phyloP scores from a whole-genome alignment of 2,888 invertebrate species.

The Geotrupes spiniger region DNA sequence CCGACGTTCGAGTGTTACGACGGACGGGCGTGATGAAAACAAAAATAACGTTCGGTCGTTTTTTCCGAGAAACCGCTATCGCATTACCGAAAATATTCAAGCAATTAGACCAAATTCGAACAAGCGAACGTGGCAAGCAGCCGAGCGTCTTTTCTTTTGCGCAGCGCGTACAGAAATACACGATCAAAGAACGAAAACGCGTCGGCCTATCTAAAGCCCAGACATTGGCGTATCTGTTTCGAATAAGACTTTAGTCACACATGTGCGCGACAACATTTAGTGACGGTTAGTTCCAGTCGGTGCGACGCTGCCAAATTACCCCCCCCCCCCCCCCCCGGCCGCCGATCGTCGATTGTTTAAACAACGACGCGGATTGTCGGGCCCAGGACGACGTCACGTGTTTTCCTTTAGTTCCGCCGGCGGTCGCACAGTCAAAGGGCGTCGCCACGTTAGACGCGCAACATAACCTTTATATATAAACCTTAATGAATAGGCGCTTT shows the following conservation, averaged over 20 bases:
- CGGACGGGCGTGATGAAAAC: too few species aligned
- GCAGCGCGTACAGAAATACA: conserved; percentile 9
- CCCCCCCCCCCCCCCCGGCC: too few species aligned
- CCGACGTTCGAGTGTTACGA: too few species aligned
- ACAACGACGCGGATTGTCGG: conserved; percentile 41
- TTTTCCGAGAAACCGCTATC: too few species aligned
- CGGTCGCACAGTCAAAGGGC: conserved; percentile 42
- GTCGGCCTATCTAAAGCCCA: conserved; percentile 22
- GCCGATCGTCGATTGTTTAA: conserved; percentile 42
- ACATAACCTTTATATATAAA: conserved; percentile 28
- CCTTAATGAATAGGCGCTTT: conserved; percentile 25
- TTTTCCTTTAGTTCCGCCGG: conserved; percentile 47
- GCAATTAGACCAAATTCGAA: too few species aligned
- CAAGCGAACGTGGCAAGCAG: too few species aligned
- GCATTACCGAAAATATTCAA: too few species aligned
- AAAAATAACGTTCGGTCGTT: too few species aligned
- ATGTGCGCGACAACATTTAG: conserved; percentile 37
- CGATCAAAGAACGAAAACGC: conserved; percentile 22
- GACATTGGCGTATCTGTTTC: conserved; percentile 34
- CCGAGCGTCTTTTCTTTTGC: conserved; percentile 5
- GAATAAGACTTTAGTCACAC: conserved; percentile 32
- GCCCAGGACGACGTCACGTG: conserved; percentile 36
- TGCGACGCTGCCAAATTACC: conserved; percentile 41
- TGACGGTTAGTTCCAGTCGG: conserved; percentile 35
- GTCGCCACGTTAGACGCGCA: conserved; percentile 32